Base-by-base conservation (phyloP, 2,113 vertebrate species). In the Holacanthus passer region DNA sequence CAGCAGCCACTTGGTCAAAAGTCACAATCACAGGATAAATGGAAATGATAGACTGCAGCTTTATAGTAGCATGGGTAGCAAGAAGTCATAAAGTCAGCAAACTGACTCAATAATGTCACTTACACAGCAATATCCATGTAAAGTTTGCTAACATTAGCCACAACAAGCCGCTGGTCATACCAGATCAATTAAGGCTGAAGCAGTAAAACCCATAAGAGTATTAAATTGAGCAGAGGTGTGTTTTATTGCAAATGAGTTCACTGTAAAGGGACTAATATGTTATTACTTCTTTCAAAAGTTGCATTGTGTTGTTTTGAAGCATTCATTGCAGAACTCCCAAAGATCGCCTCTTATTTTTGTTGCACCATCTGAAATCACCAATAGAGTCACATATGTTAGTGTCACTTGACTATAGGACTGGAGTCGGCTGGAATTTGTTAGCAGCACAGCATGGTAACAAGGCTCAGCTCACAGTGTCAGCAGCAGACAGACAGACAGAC, bases 381-480 rank as follows among this genome's bases (percentile, higher is more conserved):
- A 48, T 7, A 79, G 39, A 62, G 35, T 69, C 22, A 19, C 13
- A 19, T 2, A 73, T 35, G 22, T 8, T 37, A 65, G 72, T 32
- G 65, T 64, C 19, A 39, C 37, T 53, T 32, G 20, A 29, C 32
- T 19, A 8, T 55, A 24, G 31, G 1, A 50, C 24, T 2, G 24
- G 7, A 62, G 39, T 47, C 59, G 16, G 73, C 20, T 58, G 16
- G 67, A 45, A 7, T 58, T 16, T 39, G 29, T 17, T 20, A 31
- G 47, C 10, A 37, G 35, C 5, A 29, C 37, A 37, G 62, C 8
- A 7, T 55, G 20, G 11, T 35, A 66, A 27, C 59, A 66, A 45
- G 50, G 53, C 16, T 50, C n/a, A 52, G 41, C 43, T 56, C 56
- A 47, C 65, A 19, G 47, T 56, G 37, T 56, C 31, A 59, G 67